These are phyloP conservation scores for Acanthurus tractus DNA, from an alignment of 2,797 vertebrate species.

Conservation along the genomic window DNA sequence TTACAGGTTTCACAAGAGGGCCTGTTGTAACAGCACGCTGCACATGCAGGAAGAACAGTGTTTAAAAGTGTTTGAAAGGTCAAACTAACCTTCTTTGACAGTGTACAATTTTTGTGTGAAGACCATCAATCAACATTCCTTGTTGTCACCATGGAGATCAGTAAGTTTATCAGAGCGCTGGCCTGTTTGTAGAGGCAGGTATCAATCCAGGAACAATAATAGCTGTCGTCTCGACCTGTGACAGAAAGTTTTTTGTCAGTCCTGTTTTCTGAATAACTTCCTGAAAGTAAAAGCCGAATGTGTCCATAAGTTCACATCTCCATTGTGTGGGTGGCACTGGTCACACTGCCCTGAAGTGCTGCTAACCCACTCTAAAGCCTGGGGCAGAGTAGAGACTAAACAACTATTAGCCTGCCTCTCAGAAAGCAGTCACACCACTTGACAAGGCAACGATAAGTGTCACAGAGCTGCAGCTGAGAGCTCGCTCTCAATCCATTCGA, in stretches of 20 bases:
- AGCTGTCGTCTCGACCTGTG: no score
- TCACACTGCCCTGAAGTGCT: slow-evolving; percentile 36
- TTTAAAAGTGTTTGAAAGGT: slow-evolving; percentile 1
- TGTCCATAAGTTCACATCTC: slow-evolving; percentile 1
- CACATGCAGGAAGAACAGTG: not conserved
- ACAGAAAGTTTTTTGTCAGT: not conserved
- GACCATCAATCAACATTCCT: slow-evolving; percentile 21
- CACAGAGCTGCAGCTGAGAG: slow-evolving; percentile 7
- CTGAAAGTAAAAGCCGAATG: not conserved
- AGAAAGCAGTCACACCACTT: slow-evolving; percentile 16
- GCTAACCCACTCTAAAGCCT: slow-evolving; percentile 20
- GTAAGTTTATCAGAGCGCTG: not conserved
- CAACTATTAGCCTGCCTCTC: slow-evolving; percentile 1
- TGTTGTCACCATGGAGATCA: not conserved
- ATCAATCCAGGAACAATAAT: not conserved
- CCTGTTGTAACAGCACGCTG: slow-evolving; percentile 31
- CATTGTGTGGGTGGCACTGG: slow-evolving; percentile 15
- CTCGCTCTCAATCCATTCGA: not conserved
- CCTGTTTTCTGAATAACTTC: not conserved
- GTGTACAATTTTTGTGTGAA: not conserved
- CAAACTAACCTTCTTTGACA: slow-evolving; percentile 31
- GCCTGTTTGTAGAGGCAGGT: not conserved
- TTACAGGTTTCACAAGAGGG: slow-evolving; percentile 50
- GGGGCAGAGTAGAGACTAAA: slow-evolving; percentile 6
- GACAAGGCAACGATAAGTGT: slow-evolving; percentile 18